Evolutionary conservation across 2,113 vertebrate species (phyloP), one percentile per base, ranked within the genome.

Genomic region (Erinaceus europaeus): DNA sequence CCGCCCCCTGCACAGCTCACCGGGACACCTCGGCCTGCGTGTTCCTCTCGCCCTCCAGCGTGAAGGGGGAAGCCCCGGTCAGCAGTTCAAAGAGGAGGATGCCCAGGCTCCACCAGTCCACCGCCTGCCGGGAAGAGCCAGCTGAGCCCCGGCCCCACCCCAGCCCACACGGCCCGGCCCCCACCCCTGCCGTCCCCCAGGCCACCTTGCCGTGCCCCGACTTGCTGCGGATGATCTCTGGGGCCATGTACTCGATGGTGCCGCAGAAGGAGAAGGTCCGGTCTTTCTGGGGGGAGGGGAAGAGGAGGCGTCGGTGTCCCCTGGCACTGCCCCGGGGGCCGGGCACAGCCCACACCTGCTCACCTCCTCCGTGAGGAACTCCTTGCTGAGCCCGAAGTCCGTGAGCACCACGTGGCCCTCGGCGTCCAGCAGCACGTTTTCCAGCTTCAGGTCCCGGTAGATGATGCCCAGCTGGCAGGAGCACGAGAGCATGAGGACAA

Each of bases 181-280:
- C 87, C 59, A 32, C 0, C 0, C 29, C 15, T 0, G 2, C 34
- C 27, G 4, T 27, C 29, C 27, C 55, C 18, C 38, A 17, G n/a
- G 96, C 96, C 72, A 98, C 98, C 98, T 98, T 99, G 92, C 98
- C 98, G 0, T 99, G 98, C 0, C 98, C 98, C 0, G 97, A 72
- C 92, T 98, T 98, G 74, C 98, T 98, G 65, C 98, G 95, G 92
- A 99, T 98, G 87, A 99, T 99, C 93, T 99, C 98, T 0, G 98
- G 98, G 23, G 98, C 98, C 98, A 99, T 99, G 96, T 99, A 99
- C 93, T 99, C 98, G 0, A 98, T 98, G 53, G 98, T 99, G 82
- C 98, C 98, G 40, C 98, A 99, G 96, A 99, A 99, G 6, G 98
- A 99, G 94, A 98, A 99, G 5, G 98, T 98, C 80, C 98, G 97